These are phyloP conservation scores for Aleiodes testaceus DNA, from an alignment of 2,888 invertebrate species.

Conservation along the genomic window DNA sequence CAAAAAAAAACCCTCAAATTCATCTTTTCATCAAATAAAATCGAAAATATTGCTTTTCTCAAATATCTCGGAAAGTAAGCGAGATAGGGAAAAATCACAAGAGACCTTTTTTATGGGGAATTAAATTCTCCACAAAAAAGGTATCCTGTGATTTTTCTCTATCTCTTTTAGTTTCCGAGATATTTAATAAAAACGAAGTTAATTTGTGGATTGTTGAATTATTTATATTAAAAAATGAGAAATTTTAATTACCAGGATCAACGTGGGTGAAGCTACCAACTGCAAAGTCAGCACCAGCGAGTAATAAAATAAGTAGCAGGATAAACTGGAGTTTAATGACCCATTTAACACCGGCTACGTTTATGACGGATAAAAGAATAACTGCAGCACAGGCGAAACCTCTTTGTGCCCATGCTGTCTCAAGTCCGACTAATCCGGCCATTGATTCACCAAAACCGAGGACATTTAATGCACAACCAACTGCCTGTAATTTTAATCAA, in stretches of 20 bases:
- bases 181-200: too few relatives aligned
- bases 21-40: not conserved
- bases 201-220: too few relatives aligned
- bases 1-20: too few relatives aligned
- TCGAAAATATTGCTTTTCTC: too few relatives aligned
- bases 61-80: too few relatives aligned
- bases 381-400: slow-evolving; percentile 92
- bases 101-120: too few relatives aligned
- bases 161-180: too few relatives aligned
- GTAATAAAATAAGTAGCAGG: slow-evolving; percentile 86
- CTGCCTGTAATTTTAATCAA: slow-evolving; percentile 80
- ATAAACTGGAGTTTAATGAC: slow-evolving; percentile 96
- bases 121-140: too few relatives aligned
- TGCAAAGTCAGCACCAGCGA: slow-evolving; percentile 94
- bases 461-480: slow-evolving; percentile 96
- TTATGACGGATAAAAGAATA: slow-evolving; percentile 89
- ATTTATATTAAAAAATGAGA: not conserved
- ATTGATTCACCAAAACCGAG: slow-evolving; percentile 98
- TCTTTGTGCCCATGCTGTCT: slow-evolving; percentile 86
- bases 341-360: slow-evolving; percentile 98
- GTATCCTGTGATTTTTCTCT: too few relatives aligned
- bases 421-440: slow-evolving; percentile 85
- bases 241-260: slow-evolving; percentile 77
- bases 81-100: too few relatives aligned
- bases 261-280: slow-evolving; percentile 91